Base-by-base conservation (phyloP, 2,888 invertebrate species). In the Antheraea yamamai region DNA sequence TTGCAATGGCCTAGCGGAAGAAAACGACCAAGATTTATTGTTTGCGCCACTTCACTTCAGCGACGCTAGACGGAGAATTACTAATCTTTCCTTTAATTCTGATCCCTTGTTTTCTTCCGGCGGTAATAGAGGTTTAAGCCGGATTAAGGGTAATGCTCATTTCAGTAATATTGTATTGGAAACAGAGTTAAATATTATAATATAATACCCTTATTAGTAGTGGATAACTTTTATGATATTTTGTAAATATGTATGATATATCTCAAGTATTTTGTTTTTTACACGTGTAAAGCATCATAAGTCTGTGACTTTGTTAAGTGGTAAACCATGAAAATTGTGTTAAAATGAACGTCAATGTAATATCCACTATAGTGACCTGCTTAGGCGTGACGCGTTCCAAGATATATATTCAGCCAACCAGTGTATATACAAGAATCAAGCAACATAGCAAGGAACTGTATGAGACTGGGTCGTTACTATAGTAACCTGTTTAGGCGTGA, bases 51-150 rank as follows among this genome's bases (percentile, higher is more conserved):
- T 87, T 81, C 80, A 89, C 89, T 89, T 81, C 83, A 83, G 82
- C 87, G 83, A 84, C 85, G 87, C 85, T 84, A 85, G 87, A 84
- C 86, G 87, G 87, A 80, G 88, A 88, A 89, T 89, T 89, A 87
- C 90, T 91, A 91, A 91, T 91, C 90, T 91, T 91, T 91, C 90
- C 91, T 92, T 91, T 90, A 92, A 91, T 90, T 91, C 90, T 89
- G 91, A 91, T 91, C 89, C 91, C 86, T 89, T 89, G 90, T 90
- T 92, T 89, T 89, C 89, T 88, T 88, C 85, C 85, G 84, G 81
- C 85, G 84, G 87, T 89, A 89, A 90, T 89, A 90, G 88, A 90
- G 85, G 85, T 86, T 86, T 89, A 88, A 90, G 87, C 87, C 84
- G 89, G 90, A 89, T 90, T 90, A 88, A 87, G 87, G 84, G 83